phyloP scores from a whole-genome alignment of 2,113 vertebrate species.

The Vombatus ursinus region DNA sequence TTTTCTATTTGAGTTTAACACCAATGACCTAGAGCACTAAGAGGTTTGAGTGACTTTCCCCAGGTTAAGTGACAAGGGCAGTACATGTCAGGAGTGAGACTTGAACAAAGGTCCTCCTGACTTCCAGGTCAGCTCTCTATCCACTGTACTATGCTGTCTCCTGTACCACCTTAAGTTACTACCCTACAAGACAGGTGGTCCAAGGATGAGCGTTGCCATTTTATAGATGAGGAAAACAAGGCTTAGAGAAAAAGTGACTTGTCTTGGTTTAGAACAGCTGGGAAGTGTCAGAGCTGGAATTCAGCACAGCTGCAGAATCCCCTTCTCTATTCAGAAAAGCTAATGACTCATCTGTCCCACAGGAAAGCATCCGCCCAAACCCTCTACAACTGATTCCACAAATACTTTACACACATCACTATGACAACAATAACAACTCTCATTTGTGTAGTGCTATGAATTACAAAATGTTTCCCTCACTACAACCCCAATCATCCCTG shows the following conservation, averaged over 20 bases:
- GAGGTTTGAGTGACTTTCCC: background rate
- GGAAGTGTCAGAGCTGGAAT: background rate
- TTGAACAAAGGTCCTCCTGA: background rate
- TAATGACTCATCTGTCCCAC: background rate
- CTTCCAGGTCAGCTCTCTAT: background rate
- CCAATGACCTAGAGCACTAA: background rate
- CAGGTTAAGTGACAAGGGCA: background rate
- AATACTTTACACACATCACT: background rate
- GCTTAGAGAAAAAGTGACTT: background rate
- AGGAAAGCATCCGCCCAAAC: background rate
- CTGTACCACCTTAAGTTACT: background rate
- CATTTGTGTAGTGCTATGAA: background rate
- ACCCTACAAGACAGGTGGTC: background rate
- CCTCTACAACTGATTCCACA: background rate
- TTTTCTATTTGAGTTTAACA: background rate
- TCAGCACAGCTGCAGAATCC: background rate
- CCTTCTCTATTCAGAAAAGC: background rate
- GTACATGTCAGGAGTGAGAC: background rate
- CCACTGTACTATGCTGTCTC: background rate
- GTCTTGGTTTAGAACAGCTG: background rate
- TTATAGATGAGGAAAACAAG: background rate
- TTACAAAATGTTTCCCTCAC: background rate
- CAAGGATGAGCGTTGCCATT: background rate
- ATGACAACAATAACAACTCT: background rate
- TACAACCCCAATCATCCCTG: background rate